A percentile compares a stretch with the other conserved stretches of the same genome.
phyloP scores from a whole-genome alignment of 2,888 invertebrate genomes.

The Scaptomyza polygonia region DNA sequence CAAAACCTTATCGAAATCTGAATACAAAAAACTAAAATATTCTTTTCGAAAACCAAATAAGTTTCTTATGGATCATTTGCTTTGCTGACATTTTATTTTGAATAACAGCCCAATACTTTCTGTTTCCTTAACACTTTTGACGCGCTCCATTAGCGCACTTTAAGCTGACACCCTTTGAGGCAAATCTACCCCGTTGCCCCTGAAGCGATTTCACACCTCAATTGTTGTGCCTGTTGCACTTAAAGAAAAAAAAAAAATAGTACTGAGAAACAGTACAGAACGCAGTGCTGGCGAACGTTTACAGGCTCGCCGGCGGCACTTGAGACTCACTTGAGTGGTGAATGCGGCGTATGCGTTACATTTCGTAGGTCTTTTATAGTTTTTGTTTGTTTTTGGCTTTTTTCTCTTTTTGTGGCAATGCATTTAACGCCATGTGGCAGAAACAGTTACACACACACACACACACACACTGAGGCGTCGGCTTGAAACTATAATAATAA shows the following conservation, averaged over 20 bases:
- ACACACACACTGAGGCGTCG: conserved; percentile 25
- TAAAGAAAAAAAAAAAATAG: conserved; percentile 25
- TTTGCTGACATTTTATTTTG: not conserved
- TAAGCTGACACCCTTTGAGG: conserved; percentile 35
- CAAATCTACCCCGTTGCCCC: conserved; percentile 3
- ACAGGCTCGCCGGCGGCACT: conserved; percentile 55
- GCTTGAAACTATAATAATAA: conserved; percentile 34
- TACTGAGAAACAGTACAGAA: conserved; percentile 7
- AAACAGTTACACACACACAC: conserved; percentile 36
- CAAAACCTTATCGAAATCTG: too few relatives aligned
- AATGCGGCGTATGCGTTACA: conserved; percentile 60
- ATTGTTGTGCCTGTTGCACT: conserved; percentile 66
- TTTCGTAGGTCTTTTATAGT: conserved; percentile 35
- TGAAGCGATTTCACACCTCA: conserved; percentile 51
- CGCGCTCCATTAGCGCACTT: conserved; percentile 59
- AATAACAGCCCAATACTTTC: not conserved
- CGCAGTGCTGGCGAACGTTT: conserved; percentile 18
- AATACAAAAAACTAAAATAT: too few relatives aligned
- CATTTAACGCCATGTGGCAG: conserved; percentile 59
- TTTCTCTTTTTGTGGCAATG: conserved; percentile 34
- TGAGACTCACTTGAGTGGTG: conserved; percentile 70
- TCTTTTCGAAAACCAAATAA: too few relatives aligned
- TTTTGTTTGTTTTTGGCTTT: conserved; percentile 12
- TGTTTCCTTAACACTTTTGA: conserved; percentile 1
- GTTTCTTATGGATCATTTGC: too few relatives aligned